Conservation (phyloP, 2,888 invertebrate species). For the Busseola fusca region DNA sequence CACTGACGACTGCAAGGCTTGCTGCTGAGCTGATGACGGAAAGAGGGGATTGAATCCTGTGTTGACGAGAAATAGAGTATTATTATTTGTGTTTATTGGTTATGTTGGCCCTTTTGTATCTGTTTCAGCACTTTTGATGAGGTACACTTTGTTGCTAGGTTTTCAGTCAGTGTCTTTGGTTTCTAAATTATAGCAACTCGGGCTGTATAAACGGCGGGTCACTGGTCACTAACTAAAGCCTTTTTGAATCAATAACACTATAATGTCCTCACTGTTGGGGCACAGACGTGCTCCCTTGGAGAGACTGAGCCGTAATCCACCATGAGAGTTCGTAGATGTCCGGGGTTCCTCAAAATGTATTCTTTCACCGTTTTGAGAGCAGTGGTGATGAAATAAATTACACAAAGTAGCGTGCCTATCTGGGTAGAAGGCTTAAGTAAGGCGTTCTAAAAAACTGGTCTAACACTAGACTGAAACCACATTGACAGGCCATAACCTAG, state of each 20-base stretch:
- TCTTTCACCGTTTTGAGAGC: not conserved
- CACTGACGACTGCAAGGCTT: conserved; percentile 76
- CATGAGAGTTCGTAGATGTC: not conserved
- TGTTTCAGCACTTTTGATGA: conserved; percentile 36
- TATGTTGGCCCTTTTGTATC: conserved; percentile 42
- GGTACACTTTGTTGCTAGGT: not conserved
- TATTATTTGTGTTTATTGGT: conserved; percentile 25
- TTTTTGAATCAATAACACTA: not conserved
- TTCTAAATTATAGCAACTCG: not conserved
- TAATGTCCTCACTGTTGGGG: too few relatives aligned
- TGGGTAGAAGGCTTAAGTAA: not conserved
- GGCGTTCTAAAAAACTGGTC: not conserved
- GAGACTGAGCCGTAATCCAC: not conserved
- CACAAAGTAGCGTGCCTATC: not conserved
- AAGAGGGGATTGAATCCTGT: conserved; percentile 61
- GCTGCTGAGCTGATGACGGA: conserved; percentile 77
- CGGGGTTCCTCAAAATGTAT: not conserved
- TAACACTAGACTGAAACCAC: not conserved
- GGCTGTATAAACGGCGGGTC: not conserved
- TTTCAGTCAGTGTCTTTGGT: not conserved
- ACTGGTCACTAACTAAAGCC: not conserved
- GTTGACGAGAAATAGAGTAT: conserved; percentile 44
- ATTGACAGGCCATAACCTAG: not conserved
- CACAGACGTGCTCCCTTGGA: not conserved
- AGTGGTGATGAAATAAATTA: not conserved